Base-by-base conservation (phyloP, 2,113 vertebrate genomes). In the Paramormyrops kingsleyae region DNA sequence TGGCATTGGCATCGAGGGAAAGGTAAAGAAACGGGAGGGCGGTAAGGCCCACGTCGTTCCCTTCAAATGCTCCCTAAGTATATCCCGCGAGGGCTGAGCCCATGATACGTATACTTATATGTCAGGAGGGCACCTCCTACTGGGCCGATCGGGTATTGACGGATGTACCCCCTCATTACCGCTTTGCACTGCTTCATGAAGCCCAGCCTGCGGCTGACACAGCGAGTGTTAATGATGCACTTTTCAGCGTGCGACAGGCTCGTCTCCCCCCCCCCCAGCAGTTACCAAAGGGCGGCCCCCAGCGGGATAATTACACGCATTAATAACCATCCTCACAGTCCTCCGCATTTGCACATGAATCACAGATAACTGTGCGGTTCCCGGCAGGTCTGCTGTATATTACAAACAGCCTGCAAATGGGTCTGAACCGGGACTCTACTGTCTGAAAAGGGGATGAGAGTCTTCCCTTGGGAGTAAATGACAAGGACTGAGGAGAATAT, bases 1-100 rank as follows among this genome's bases (percentile, higher is more conserved):
- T 86, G 98, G 99, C 1, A 97, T 99, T 44, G 99, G 99, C 39
- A 98, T 99, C n/a, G 98, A 99, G 92, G 99, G 99, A 91, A 99
- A 99, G 97, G 99, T 99, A 96, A 96, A 13, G 70, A 52, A 1
- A n/a, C 13, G 6, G 88, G n/a, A 1, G 27, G 27, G n/a, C 44
- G 24, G 44, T 1, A 35, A 21, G 42, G 12, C 13, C 4, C 24
- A 12, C 85, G 5, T 24, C 31, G 15, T 39, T 42, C 21, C 10
- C 44, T 91, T 59, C 27, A 39, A 85, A 88, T 62, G 6, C 12
- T 6, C 21, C 31, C 77, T 89, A 52, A 77, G 70, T 44, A 89
- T 89, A 89, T 42, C 56, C 24, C 6, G 2, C 12, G 15, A 70
- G 62, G 62, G 62, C 12, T 87, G 83, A 46, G 24, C 24, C 52